Evolutionary conservation across 2,797 vertebrate species (phyloP).

Genomic region (Acrossocheilus fasciatus): DNA sequence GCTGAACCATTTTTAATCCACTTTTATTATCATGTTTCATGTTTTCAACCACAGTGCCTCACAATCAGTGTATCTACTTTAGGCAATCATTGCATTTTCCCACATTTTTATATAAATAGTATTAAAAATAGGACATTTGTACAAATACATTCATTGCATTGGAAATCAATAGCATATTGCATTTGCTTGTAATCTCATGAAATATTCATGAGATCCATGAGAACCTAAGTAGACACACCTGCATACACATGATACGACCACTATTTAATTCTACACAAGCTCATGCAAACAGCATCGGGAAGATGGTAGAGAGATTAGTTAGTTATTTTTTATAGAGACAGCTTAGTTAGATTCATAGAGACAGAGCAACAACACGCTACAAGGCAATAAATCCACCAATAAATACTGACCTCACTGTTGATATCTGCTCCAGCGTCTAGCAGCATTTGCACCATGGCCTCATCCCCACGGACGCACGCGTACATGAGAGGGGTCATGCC

Average conservation of each 20-base stretch:
- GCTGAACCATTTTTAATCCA: neutral
- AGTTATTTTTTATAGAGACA: neutral
- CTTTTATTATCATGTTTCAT: conserved; percentile 39
- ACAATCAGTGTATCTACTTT: conserved; percentile 43
- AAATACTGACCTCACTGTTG: conserved; percentile 70
- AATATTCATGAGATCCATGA: neutral
- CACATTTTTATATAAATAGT: neutral
- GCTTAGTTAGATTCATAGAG: neutral
- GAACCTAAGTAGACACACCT: conserved; percentile 40
- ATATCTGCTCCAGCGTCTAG: conserved; percentile 71
- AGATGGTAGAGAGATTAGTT: conserved; percentile 29
- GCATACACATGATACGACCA: conserved; percentile 3
- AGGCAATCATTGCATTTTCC: neutral
- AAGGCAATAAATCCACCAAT: neutral
- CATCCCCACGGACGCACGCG: conserved; percentile 69
- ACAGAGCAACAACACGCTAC: conserved; percentile 19
- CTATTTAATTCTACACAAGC: conserved; percentile 3
- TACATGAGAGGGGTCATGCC: conserved; percentile 75
- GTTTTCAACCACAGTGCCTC: conserved; percentile 34
- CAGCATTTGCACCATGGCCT: conserved; percentile 74
- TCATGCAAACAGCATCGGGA: conserved; percentile 46
- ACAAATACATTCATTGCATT: neutral
- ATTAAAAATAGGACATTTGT: neutral
- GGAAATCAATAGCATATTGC: neutral
- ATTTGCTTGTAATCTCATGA: neutral